Evolutionary conservation across 2,888 invertebrate genomes (phyloP), one percentile per base, ranked within the genome.

Genomic region (Rutpela maculata): DNA sequence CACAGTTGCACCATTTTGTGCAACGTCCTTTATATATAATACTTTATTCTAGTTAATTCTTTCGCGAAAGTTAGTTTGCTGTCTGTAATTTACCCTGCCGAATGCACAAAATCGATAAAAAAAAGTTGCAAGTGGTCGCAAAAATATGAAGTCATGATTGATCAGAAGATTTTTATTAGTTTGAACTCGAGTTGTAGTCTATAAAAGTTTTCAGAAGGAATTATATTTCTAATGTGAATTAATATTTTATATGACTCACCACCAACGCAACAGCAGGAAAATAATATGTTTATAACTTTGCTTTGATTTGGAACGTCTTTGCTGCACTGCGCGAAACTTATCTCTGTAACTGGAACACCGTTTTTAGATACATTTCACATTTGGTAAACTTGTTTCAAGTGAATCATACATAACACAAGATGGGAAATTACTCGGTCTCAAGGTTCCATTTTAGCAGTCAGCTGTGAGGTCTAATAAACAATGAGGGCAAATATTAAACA

Each of bases 391-490:
- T 43, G 60, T 56, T 69, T 18, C 4, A 56, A 62, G 62, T 69
- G 69, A 69, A 63, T 75, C 75, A 75, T 69, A 26, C 22, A 26
- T 4, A 62, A 74, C 18, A 66, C 38, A 35, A 68, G 18, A 59
- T 55, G 38, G 63, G 63, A 35, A 69, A 56, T 31, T 10, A 26
- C 26, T 62, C 75, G 12, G 50, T 19, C 63, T 38, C 75, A 75
- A 75, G 69, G 75, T 68, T 74, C 19, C 35, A 15, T 12, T 22
- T 56, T 31, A 63, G 55, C n/a, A 38, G 12, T 68, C 43, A 68
- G 26, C 38, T 50, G 31, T n/a, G 15, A 56, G 59, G 56, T 74
- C 60, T 26, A 22, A n/a, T 68, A 74, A 74, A 74, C 67, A 74
- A 69, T 18, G 43, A 35, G 69, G 26, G 11, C 59, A 43, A 62